Evolutionary conservation across 2,113 vertebrate genomes (phyloP).

Genomic region (Melanerpes formicivorus): DNA sequence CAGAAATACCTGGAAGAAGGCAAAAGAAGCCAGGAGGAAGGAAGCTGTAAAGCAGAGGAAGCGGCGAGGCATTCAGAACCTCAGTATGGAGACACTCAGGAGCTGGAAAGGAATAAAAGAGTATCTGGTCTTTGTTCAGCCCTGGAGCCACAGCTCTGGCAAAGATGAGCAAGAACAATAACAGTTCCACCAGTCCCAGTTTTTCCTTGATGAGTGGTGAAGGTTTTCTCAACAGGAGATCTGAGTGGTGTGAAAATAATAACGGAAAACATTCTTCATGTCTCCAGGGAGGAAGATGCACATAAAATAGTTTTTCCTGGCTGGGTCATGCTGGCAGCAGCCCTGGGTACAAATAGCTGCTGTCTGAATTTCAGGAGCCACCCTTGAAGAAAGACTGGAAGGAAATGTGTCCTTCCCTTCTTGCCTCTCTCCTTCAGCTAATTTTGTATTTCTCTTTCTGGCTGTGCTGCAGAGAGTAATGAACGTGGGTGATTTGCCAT

Average conservation of each 20-base stretch:
- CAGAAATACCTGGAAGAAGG: conserved; percentile 40
- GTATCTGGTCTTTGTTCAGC: background rate
- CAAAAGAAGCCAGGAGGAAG: background rate
- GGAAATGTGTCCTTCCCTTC: background rate
- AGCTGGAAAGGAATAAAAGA: conserved; percentile 7
- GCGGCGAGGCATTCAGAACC: background rate
- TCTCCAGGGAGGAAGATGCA: conserved; percentile 12
- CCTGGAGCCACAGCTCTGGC: background rate
- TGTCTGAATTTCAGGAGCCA: background rate
- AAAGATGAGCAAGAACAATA: conserved; percentile 15
- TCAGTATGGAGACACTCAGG: accelerated
- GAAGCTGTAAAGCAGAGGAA: conserved; percentile 54
- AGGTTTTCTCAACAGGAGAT: background rate
- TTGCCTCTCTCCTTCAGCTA: conserved; percentile 20
- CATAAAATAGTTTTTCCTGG: background rate
- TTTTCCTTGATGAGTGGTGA: background rate
- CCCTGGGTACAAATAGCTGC: background rate
- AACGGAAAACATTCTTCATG: background rate
- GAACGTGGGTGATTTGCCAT: conserved; percentile 63
- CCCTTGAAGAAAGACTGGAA: background rate
- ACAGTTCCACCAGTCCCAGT: background rate
- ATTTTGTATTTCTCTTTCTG: conserved; percentile 37
- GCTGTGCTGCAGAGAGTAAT: conserved; percentile 50
- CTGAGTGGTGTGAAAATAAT: background rate
- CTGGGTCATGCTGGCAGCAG: background rate